These are phyloP conservation scores for Adela reaumurella DNA, from an alignment of 2,888 invertebrate species.

Conservation along the genomic window DNA sequence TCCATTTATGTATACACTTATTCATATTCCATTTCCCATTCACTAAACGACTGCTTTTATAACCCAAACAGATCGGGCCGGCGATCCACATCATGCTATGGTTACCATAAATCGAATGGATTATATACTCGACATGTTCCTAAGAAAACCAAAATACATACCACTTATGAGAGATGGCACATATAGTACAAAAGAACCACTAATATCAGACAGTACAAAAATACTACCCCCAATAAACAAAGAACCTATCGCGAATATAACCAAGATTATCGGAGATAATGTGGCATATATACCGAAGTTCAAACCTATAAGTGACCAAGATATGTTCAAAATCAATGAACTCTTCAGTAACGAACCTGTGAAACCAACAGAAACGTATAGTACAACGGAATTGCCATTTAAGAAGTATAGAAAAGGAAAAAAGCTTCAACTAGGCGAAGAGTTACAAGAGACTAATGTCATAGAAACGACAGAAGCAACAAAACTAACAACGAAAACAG, in stretches of 20 bases:
- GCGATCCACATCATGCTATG: conserved; percentile 43
- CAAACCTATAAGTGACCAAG: conserved; percentile 43
- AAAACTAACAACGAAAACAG: conserved; percentile 7
- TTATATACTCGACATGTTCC: background rate
- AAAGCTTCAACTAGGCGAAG: conserved; percentile 14
- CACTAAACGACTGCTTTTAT: too few relatives aligned
- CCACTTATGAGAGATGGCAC: conserved; percentile 11
- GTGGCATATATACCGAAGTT: conserved; percentile 30
- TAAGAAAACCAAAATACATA: conserved; percentile 18
- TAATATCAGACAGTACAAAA: conserved; percentile 23
- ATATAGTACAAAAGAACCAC: conserved; percentile 34
- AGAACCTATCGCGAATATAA: conserved; percentile 25
- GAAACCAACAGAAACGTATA: conserved; percentile 4
- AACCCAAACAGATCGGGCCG: conserved; percentile 39
- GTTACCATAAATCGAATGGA: conserved; percentile 17
- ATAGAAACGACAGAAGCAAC: conserved; percentile 9
- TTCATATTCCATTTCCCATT: too few relatives aligned
- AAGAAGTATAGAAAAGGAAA: conserved; percentile 21
- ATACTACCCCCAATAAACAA: conserved; percentile 14
- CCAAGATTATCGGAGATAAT: conserved; percentile 14
- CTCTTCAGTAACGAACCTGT: conserved; percentile 29
- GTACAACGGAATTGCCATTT: conserved; percentile 11
- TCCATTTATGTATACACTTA: too few relatives aligned
- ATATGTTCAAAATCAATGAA: conserved; percentile 33
- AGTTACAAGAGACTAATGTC: conserved; percentile 6